phyloP scores from a whole-genome alignment of 2,888 invertebrate species.

The Limnephilus rhombicus region DNA sequence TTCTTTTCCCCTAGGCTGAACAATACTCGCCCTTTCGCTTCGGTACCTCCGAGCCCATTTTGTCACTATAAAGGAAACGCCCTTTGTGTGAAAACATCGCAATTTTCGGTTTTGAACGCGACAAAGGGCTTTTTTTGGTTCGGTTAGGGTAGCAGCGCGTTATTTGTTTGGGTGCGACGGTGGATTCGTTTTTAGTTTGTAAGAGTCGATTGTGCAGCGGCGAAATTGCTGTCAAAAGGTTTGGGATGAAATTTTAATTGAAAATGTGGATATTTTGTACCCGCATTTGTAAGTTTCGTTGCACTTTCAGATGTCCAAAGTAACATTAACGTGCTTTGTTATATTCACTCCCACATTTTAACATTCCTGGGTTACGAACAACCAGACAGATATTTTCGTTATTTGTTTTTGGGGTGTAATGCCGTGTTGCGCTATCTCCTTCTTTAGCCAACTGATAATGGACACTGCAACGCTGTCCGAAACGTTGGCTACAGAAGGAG shows the following conservation, averaged over 20 bases:
- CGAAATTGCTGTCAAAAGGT: conserved; percentile 28
- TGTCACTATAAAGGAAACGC: conserved; percentile 47
- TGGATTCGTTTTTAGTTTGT: conserved; percentile 13
- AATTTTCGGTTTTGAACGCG: conserved; percentile 53
- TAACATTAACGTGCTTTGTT: not conserved
- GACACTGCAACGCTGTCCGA: too few species aligned
- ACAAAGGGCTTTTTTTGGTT: conserved; percentile 44
- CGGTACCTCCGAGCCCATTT: conserved; percentile 44
- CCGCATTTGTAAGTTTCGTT: not conserved
- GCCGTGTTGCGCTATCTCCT: too few species aligned
- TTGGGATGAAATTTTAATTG: conserved; percentile 44
- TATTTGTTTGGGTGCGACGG: conserved; percentile 25
- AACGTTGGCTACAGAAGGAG: too few species aligned
- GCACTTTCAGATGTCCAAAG: not conserved
- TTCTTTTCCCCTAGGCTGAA: not conserved
- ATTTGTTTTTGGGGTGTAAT: too few species aligned
- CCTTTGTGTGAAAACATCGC: conserved; percentile 57
- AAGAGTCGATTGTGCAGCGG: conserved; percentile 12
- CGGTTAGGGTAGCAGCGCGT: not conserved
- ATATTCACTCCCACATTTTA: not conserved
- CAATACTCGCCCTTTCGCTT: conserved; percentile 8
- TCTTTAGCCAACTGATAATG: too few species aligned
- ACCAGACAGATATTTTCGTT: too few species aligned
- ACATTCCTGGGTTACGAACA: too few species aligned
- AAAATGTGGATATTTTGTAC: conserved; percentile 19